These are phyloP conservation scores for Tetanocera ferruginea DNA, from an alignment of 2,888 invertebrate genomes.

Conservation along the genomic window DNA sequence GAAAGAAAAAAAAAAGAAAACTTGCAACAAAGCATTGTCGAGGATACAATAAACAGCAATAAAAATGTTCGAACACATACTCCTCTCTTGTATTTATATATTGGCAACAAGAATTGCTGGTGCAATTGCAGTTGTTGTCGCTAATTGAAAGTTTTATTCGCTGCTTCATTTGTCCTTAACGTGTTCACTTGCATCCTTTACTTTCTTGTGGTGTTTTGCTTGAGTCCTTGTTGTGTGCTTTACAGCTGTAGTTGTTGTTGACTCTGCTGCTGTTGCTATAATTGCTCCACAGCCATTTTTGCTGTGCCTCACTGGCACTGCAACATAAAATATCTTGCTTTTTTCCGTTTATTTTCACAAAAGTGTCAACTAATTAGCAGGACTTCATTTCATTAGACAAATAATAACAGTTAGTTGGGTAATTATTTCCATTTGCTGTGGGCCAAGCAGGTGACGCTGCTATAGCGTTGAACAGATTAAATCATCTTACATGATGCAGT, in stretches of 20 bases:
- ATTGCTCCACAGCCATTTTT: background rate
- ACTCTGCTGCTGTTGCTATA: background rate
- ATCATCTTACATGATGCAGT: background rate
- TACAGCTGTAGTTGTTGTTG: background rate
- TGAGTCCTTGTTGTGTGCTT: background rate
- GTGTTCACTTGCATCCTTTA: background rate
- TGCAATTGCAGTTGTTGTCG: conserved; percentile 17
- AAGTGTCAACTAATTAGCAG: conserved; percentile 43
- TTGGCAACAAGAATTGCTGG: background rate
- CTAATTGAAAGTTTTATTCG: conserved; percentile 19
- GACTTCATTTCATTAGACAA: conserved; percentile 41
- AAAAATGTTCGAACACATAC: background rate
- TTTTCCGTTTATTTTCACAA: conserved; percentile 23
- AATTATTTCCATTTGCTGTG: conserved; percentile 19
- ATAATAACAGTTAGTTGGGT: conserved; percentile 30
- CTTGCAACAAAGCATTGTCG: too few relatives aligned
- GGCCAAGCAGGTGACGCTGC: background rate
- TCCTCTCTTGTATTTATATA: background rate
- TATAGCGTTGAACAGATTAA: background rate
- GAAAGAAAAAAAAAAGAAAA: too few relatives aligned
- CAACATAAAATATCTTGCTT: background rate
- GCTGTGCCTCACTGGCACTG: too few relatives aligned
- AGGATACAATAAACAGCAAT: background rate
- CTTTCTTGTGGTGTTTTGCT: too few relatives aligned
- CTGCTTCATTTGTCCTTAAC: background rate